phyloP scores from a whole-genome alignment of 2,113 vertebrate genomes.

The Pogona vitticeps region DNA sequence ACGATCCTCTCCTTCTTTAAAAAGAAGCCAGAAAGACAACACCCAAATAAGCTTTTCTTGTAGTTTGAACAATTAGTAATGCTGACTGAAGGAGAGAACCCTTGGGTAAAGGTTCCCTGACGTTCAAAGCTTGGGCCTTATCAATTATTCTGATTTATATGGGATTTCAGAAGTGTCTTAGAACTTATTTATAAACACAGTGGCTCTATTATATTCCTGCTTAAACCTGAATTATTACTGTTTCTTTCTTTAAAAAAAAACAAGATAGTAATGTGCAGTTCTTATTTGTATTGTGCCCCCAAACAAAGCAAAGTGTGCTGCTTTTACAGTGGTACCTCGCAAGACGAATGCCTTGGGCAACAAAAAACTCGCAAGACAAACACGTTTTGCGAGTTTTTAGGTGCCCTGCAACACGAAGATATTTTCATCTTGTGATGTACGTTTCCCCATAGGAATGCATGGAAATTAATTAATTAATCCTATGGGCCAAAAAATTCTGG shows the following conservation, averaged over 20 bases:
- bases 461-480: too few relatives aligned
- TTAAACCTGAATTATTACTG: not conserved
- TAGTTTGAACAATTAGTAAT: constrained; percentile 36
- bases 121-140: constrained; percentile 35
- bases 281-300: not conserved
- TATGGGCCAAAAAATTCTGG: too few relatives aligned
- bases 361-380: too few relatives aligned
- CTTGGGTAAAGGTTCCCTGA: not conserved
- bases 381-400: too few relatives aligned
- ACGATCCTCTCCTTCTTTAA: constrained; percentile 48
- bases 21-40: constrained; percentile 27
- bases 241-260: not conserved
- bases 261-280: not conserved
- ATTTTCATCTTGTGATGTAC: too few relatives aligned
- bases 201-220: not conserved
- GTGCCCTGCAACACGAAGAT: too few relatives aligned
- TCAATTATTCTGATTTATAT: constrained; percentile 27
- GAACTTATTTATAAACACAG: not conserved
- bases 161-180: not conserved
- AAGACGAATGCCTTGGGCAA: too few relatives aligned
- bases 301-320: too few relatives aligned
- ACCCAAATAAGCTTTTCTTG: not conserved
- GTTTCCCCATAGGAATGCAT: not conserved
- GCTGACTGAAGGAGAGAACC: constrained; percentile 20
- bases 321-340: too few relatives aligned